These are phyloP conservation scores for Agapetus fuscipes DNA, from an alignment of 2,888 invertebrate genomes.

Conservation along the genomic window DNA sequence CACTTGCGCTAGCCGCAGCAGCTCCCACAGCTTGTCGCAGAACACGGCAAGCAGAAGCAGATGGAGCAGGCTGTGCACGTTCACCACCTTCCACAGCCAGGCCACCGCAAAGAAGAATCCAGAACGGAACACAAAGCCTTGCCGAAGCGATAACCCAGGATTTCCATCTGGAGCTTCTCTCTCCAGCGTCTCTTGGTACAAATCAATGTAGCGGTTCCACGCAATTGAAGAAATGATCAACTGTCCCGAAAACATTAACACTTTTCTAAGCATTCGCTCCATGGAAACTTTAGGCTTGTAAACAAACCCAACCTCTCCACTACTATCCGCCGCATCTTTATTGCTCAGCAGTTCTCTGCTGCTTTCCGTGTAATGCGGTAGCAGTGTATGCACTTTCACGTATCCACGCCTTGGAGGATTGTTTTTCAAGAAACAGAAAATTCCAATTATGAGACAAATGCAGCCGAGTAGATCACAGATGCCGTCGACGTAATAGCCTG, in stretches of 20 bases:
- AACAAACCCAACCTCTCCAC: conserved; percentile 44
- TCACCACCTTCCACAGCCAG: conserved; percentile 67
- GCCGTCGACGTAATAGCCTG: conserved; percentile 77
- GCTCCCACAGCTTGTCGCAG: conserved; percentile 74
- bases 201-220: conserved; percentile 77
- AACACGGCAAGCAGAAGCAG: conserved; percentile 66
- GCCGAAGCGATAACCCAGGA: conserved; percentile 42
- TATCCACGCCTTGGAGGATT: conserved; percentile 68
- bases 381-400: conserved; percentile 52
- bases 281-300: conserved; percentile 60
- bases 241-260: conserved; percentile 59
- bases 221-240: conserved; percentile 64
- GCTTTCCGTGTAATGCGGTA: conserved; percentile 39
- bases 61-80: conserved; percentile 70
- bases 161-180: conserved; percentile 41
- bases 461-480: conserved; percentile 72
- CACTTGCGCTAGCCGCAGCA: conserved; percentile 60
- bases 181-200: conserved; percentile 70
- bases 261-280: conserved; percentile 53
- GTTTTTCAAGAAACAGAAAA: conserved; percentile 57
- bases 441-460: conserved; percentile 59
- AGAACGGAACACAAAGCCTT: conserved; percentile 57
- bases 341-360: conserved; percentile 33
- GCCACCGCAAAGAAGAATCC: conserved; percentile 63
- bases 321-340: conserved; percentile 31